Conservation (phyloP, 2,113 vertebrate genomes). For the Microtus pennsylvanicus region DNA sequence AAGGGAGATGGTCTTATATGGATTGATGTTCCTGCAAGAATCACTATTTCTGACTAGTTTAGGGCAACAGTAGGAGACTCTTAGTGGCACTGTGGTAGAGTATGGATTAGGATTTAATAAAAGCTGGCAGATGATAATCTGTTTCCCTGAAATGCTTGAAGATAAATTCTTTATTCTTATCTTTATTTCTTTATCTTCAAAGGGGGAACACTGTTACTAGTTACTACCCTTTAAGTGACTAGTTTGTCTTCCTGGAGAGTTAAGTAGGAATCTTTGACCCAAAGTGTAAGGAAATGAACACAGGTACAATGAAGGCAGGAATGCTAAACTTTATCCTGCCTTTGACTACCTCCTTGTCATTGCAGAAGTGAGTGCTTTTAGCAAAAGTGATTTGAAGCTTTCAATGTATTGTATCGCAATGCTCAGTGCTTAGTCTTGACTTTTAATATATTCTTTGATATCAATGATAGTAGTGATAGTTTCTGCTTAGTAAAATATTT, state of each 20-base stretch:
- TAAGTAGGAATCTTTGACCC: neutral
- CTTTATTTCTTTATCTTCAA: neutral
- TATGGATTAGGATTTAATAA: neutral
- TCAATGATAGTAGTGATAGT: neutral
- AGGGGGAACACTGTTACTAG: neutral
- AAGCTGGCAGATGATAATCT: neutral
- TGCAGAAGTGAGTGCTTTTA: neutral
- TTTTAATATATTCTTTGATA: neutral
- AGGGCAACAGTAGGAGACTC: neutral
- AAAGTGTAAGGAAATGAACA: neutral
- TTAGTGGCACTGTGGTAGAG: neutral
- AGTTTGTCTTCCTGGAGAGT: too few relatives aligned
- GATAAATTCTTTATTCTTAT: neutral
- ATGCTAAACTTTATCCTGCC: neutral
- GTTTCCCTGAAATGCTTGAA: neutral
- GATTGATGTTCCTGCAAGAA: neutral
- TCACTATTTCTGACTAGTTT: neutral
- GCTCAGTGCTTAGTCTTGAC: neutral
- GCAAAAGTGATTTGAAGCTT: neutral
- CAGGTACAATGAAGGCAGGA: neutral
- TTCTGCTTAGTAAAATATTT: neutral
- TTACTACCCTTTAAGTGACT: neutral
- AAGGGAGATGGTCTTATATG: neutral
- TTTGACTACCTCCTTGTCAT: neutral
- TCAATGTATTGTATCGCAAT: accelerated